phyloP scores from a whole-genome alignment of 2,797 vertebrate species.

The Cyprinella venusta region DNA sequence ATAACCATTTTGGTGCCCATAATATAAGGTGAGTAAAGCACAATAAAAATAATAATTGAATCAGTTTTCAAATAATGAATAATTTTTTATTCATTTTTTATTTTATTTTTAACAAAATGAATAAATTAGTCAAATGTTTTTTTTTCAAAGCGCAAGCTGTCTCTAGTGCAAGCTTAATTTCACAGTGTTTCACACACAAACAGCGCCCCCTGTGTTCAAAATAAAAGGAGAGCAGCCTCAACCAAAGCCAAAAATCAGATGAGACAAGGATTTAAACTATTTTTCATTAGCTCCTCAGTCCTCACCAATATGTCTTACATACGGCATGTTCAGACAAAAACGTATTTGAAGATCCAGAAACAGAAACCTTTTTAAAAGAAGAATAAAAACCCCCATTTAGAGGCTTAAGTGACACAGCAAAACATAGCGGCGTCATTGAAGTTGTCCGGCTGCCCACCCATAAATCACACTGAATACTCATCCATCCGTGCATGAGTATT shows the following conservation, averaged over 20 bases:
- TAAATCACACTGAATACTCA: constrained; percentile 41
- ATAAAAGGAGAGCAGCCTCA: not conserved
- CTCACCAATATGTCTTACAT: not conserved
- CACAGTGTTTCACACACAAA: constrained; percentile 40
- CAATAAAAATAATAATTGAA: no score
- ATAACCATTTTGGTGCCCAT: not conserved
- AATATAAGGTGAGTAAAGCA: not conserved
- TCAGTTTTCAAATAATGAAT: no score
- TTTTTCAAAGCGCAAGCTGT: not conserved
- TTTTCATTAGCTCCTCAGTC: not conserved
- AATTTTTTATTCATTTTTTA: no score
- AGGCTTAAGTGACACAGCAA: not conserved
- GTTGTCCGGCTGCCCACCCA: constrained; percentile 42
- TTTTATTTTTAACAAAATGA: not conserved
- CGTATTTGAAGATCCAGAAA: not conserved
- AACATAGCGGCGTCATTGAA: constrained; percentile 24
- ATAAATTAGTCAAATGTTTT: not conserved
- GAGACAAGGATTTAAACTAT: not conserved
- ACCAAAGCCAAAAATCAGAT: not conserved
- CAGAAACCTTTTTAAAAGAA: not conserved
- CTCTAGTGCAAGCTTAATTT: not conserved
- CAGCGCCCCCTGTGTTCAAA: constrained; percentile 47
- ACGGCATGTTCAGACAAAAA: not conserved
- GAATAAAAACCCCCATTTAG: not conserved
- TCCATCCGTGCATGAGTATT: constrained; percentile 50